phyloP scores from a whole-genome alignment of 2,113 vertebrate genomes.

The Serinus canaria region DNA sequence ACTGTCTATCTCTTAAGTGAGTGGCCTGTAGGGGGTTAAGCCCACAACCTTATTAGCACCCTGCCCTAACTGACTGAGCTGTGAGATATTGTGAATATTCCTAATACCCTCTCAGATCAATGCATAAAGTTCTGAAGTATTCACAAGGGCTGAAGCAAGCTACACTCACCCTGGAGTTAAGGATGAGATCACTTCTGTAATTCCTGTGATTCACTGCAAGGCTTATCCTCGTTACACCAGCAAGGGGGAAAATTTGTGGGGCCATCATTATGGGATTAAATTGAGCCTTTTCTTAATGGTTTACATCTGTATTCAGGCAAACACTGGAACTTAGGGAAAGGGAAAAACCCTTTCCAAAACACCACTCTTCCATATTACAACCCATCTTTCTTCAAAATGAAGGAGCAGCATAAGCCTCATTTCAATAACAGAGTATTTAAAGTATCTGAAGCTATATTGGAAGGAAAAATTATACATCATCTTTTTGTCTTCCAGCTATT shows the following conservation, averaged over 20 bases:
- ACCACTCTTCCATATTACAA: not conserved
- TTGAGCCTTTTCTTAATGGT: not conserved
- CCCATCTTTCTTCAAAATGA: not conserved
- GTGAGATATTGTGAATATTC: not conserved
- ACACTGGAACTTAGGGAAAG: not conserved
- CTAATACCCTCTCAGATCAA: not conserved
- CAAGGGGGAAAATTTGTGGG: not conserved
- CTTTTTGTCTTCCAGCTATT: not conserved
- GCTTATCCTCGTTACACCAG: not conserved
- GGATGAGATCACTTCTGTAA: not conserved
- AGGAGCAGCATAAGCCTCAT: not conserved
- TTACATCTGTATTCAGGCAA: not conserved
- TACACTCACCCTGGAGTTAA: not conserved
- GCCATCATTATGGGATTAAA: not conserved
- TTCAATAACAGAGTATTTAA: not conserved
- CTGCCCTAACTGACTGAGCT: not conserved
- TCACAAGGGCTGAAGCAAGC: not conserved
- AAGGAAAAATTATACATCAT: not conserved
- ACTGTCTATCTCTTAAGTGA: not conserved
- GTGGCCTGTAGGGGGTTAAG: no score
- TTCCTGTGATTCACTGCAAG: not conserved
- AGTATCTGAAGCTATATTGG: not conserved
- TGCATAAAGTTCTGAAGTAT: not conserved
- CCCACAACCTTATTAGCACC: not conserved
- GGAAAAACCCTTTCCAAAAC: not conserved